Conservation (phyloP, 2,113 vertebrate genomes). For the Sturnus vulgaris region DNA sequence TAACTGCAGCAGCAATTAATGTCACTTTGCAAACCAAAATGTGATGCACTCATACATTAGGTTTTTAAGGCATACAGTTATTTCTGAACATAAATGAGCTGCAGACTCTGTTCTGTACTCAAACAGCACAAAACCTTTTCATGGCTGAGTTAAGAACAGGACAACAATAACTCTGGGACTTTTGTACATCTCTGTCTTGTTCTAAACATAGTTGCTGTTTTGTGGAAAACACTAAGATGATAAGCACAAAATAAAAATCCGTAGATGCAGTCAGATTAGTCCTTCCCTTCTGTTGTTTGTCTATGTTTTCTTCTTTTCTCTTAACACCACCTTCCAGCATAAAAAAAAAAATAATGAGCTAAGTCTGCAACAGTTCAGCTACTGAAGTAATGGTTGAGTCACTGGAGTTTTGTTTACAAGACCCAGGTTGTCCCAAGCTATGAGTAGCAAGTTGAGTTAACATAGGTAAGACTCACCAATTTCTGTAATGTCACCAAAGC, state of each 20-base stretch:
- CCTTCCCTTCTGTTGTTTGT: neutral
- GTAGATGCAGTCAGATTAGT: neutral
- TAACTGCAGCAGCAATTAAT: conserved; percentile 27
- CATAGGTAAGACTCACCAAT: neutral
- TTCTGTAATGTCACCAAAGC: neutral
- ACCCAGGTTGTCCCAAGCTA: neutral
- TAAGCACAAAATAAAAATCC: neutral
- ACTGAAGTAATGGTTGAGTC: neutral
- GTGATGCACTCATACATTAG: neutral
- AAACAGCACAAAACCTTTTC: neutral
- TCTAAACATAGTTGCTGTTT: fast-evolving
- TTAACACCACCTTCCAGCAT: neutral
- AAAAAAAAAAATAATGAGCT: neutral
- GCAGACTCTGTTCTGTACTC: neutral
- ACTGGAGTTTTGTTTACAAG: neutral
- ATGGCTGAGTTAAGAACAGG: neutral
- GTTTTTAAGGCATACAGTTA: neutral
- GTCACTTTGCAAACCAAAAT: conserved; percentile 34
- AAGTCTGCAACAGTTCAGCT: neutral
- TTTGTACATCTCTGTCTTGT: neutral
- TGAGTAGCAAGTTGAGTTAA: neutral
- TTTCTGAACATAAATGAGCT: conserved; percentile 5
- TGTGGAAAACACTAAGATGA: neutral
- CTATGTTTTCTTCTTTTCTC: fast-evolving
- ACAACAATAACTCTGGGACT: neutral